phyloP scores from a whole-genome alignment of 2,113 vertebrate species.

The Indri indri region DNA sequence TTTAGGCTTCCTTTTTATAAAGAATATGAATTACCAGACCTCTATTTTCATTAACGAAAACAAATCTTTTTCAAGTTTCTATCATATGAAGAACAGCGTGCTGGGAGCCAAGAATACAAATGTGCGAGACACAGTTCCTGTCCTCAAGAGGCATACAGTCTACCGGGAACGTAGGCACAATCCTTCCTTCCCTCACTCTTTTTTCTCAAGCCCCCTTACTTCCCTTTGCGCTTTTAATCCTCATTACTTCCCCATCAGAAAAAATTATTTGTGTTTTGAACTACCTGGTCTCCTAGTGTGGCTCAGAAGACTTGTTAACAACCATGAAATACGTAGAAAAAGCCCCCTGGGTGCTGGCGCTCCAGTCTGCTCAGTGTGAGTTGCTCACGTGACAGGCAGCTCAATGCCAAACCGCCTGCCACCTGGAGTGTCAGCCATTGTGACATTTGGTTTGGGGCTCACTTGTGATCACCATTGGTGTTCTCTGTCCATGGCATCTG shows the following conservation, averaged over 20 bases:
- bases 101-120: neutral
- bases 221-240: neutral
- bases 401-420: neutral
- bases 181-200: neutral
- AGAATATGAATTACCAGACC: neutral
- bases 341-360: rapidly evolving
- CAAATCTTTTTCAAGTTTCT: neutral
- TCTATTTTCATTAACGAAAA: neutral
- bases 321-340: neutral
- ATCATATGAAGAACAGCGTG: neutral
- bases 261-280: neutral
- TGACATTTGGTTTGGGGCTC: neutral
- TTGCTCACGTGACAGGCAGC: rapidly evolving
- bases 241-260: neutral
- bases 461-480: neutral
- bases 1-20: neutral
- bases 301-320: neutral
- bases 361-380: rapidly evolving
- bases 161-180: neutral
- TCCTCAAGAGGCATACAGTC: neutral
- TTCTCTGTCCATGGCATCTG: neutral
- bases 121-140: neutral
- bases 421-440: neutral
- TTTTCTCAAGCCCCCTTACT: neutral
- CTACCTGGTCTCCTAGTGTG: neutral